Conservation (phyloP, 2,888 invertebrate species). For the Drosophila ustulata region DNA sequence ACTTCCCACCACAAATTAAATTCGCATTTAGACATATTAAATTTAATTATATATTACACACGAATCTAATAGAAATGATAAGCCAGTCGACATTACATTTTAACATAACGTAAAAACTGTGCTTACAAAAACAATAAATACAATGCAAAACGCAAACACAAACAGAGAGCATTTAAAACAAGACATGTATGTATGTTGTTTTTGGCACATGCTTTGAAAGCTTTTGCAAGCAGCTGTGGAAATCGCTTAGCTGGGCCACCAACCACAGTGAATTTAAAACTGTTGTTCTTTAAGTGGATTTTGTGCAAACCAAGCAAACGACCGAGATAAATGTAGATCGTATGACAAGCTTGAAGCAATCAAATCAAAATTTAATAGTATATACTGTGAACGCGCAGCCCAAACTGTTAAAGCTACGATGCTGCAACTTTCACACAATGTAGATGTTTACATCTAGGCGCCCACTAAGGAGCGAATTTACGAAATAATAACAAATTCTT, state of each 20-base stretch:
- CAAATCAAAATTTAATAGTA: too few relatives aligned
- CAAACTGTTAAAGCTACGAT: too few relatives aligned
- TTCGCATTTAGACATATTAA: neutral
- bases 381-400: too few relatives aligned
- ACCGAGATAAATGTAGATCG: too few relatives aligned
- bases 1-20: neutral
- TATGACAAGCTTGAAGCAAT: too few relatives aligned
- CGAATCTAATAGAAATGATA: neutral
- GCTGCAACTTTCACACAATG: too few relatives aligned
- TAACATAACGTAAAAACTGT: neutral
- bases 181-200: slow-evolving; percentile 17
- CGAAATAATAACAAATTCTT: too few relatives aligned
- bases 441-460: too few relatives aligned
- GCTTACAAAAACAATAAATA: neutral
- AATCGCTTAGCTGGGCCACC: neutral
- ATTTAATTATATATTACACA: neutral
- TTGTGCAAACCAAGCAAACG: too few relatives aligned
- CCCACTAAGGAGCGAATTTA: too few relatives aligned
- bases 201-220: slow-evolving; percentile 3
- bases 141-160: slow-evolving; percentile 3
- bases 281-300: neutral
- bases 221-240: neutral
- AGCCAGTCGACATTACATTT: neutral
- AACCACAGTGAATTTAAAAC: slow-evolving; percentile 16
- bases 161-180: slow-evolving; percentile 20